Evolutionary conservation across 2,888 invertebrate species (phyloP), one percentile per base, ranked within the genome.

Genomic region (Temnothorax rugatulus): DNA sequence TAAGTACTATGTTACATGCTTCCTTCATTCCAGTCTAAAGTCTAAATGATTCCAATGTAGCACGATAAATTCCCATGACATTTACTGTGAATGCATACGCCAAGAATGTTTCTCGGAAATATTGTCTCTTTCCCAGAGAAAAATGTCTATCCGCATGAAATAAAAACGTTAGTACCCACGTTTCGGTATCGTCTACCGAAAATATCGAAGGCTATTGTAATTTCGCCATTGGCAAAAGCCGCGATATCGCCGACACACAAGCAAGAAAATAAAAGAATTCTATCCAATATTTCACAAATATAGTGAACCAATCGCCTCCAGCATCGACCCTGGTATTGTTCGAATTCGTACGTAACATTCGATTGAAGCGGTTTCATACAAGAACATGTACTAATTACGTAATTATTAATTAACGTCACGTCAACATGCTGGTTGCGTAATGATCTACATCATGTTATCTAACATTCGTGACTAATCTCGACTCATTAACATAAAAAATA

Each of bases 331-430:
- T 75, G 59, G 15, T 57, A 76, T 79, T 54, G 73, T 38, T 34
- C n/a, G 15, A 59, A 34, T 0, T 63, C 41, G 34, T n/a, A 21
- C 21, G 15, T 77, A 87, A 87, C 82, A 86, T 86, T 86, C 84
- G 63, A 84, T 86, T 66, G 68, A 52, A 25, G 38, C 52, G 25
- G 25, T 82, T 81, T 74, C 81, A 41, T 79, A 29, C 75, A 54
- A 73, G 63, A 57, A 54, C 82, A 41, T 81, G 64, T 66, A 61
- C 84, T 86, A 88, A 89, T 90, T 90, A 88, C 57, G 38, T 52
- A 44, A 44, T 61, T 85, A 85, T 83, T 84, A 89, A 88, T 87
- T 87, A 88, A 75, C 83, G 74, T 71, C 64, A 57, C 69, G 7
- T 21, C 18, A 57, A 25, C 68, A 69, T 38, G 29, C 21, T 59